phyloP scores from a whole-genome alignment of 1,140 invertebrate genomes.

The Bombus affinis region DNA sequence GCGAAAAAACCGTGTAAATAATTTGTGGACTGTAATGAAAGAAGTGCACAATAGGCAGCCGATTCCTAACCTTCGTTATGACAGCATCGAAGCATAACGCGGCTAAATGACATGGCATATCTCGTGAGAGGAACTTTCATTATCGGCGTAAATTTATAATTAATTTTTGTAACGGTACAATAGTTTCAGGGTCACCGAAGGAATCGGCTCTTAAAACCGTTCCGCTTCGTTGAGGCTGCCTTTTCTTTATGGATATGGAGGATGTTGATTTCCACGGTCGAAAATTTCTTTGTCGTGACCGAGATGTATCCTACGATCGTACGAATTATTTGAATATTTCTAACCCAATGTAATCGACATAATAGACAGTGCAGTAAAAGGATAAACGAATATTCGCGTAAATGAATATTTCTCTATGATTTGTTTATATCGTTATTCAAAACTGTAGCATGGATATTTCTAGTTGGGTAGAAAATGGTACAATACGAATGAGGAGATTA shows the following conservation, averaged over 20 bases:
- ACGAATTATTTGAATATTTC: not conserved
- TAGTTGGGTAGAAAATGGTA: too few relatives aligned
- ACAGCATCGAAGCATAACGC: conserved; percentile 60
- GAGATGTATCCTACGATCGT: too few relatives aligned
- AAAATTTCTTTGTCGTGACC: not conserved
- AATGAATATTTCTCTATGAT: too few relatives aligned
- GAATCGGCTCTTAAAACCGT: conserved; percentile 49
- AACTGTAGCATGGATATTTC: too few relatives aligned
- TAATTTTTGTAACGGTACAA: conserved; percentile 64
- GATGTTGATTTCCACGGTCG: not conserved
- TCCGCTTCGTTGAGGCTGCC: conserved; percentile 41
- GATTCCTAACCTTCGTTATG: conserved; percentile 38
- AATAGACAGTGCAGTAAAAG: too few relatives aligned
- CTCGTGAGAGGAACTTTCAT: conserved; percentile 48
- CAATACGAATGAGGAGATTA: too few relatives aligned
- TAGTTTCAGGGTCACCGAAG: conserved; percentile 42
- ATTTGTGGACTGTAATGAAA: conserved; percentile 33
- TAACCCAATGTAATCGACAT: not conserved
- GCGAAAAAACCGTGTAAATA: conserved; percentile 30
- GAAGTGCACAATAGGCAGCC: conserved; percentile 10
- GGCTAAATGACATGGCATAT: conserved; percentile 58
- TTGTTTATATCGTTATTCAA: too few relatives aligned
- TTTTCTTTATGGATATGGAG: conserved; percentile 15
- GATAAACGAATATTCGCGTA: too few relatives aligned
- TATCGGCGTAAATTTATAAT: conserved; percentile 52